Percentiles rank a stretch among this genome's conserved stretches.
Evolutionary conservation across 2,888 invertebrate species (phyloP).

Genomic region (Urechis unicinctus): DNA sequence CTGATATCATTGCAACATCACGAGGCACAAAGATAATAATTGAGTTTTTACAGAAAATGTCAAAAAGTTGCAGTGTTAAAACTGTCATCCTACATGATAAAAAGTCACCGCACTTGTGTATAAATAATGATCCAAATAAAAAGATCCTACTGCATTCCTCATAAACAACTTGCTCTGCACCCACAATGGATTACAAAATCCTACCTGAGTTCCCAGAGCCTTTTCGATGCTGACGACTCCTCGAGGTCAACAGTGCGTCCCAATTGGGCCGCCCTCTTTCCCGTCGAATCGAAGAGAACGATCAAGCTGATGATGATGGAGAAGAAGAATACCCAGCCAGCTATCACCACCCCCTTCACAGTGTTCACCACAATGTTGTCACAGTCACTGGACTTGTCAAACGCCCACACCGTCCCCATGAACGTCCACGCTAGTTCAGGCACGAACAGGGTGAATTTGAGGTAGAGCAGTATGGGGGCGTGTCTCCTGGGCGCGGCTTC

Average conservation of each 20-base stretch:
- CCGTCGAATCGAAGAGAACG: conserved; percentile 4
- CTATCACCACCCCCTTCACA: conserved; percentile 1
- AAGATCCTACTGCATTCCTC: too few relatives aligned
- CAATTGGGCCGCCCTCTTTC: too few relatives aligned
- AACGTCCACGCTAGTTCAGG: conserved; percentile 74
- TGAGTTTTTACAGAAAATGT: too few relatives aligned
- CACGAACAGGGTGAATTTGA: conserved; percentile 67
- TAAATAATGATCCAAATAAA: too few relatives aligned
- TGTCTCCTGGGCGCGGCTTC: background rate
- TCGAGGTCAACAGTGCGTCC: background rate
- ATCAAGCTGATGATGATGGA: background rate
- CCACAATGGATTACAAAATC: too few relatives aligned
- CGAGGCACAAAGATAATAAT: too few relatives aligned
- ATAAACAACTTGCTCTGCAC: too few relatives aligned
- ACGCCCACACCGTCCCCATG: conserved; percentile 76
- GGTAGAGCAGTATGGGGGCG: conserved; percentile 46
- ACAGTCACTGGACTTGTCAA: conserved; percentile 37
- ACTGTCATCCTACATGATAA: too few relatives aligned
- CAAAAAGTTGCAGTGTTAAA: too few relatives aligned
- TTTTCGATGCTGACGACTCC: background rate
- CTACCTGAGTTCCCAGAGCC: background rate
- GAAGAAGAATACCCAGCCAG: conserved; percentile 4
- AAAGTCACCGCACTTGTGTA: too few relatives aligned
- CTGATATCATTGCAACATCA: too few relatives aligned
- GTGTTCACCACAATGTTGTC: background rate